Evolutionary conservation across 2,113 vertebrate species (phyloP).

Genomic region (Genyomyrus donnyi): DNA sequence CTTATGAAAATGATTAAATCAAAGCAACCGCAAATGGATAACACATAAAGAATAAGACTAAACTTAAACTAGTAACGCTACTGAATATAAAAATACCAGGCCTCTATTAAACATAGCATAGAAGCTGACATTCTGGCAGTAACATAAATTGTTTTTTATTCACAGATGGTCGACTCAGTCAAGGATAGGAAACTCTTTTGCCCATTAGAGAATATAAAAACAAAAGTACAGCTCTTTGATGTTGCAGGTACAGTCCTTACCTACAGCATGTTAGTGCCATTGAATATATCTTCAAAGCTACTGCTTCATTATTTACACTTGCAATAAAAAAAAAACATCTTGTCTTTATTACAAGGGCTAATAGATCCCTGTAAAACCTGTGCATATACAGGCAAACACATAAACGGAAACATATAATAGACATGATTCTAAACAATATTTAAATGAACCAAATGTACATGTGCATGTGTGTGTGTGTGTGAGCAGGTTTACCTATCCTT

Average conservation of each 20-base stretch:
- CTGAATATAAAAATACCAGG: constrained; percentile 38
- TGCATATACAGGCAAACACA: constrained; percentile 33
- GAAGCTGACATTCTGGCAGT: constrained; percentile 44
- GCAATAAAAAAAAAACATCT: constrained; percentile 61
- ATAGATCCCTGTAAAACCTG: neutral
- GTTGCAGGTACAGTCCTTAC: constrained; percentile 43
- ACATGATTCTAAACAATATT: neutral
- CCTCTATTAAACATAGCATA: constrained; percentile 46
- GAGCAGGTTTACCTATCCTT: too few relatives aligned
- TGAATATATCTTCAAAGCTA: constrained; percentile 59
- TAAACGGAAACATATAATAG: neutral
- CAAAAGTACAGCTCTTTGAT: constrained; percentile 64
- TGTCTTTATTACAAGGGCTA: constrained; percentile 53
- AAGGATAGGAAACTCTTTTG: constrained; percentile 65
- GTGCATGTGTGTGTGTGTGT: neutral
- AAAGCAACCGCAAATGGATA: constrained; percentile 22
- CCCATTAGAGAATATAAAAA: constrained; percentile 59
- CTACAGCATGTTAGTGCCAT: constrained; percentile 61
- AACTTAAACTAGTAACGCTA: neutral
- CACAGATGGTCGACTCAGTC: constrained; percentile 65
- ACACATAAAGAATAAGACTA: constrained; percentile 35
- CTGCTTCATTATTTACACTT: constrained; percentile 39
- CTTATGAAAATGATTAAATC: constrained; percentile 4
- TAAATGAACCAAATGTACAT: neutral
- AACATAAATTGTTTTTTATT: constrained; percentile 44